Percentiles rank a stretch among this genome's conserved stretches.
These are phyloP conservation scores for Tribolium castaneum DNA, from an alignment of 1,140 invertebrate species.

Conservation along the genomic window DNA sequence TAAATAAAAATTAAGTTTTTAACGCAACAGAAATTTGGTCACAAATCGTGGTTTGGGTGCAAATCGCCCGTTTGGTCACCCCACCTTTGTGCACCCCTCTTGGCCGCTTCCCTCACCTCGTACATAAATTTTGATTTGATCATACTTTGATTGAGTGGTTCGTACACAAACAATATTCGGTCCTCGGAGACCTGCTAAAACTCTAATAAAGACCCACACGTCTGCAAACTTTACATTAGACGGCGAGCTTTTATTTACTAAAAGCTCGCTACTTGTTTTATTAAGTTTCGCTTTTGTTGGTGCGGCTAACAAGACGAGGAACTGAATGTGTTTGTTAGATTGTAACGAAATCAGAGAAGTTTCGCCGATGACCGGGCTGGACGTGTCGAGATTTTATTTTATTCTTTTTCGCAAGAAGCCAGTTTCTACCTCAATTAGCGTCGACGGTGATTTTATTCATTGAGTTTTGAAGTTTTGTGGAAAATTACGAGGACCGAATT, in stretches of 20 bases:
- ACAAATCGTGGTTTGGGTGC: neutral
- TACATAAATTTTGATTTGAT: neutral
- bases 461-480: neutral
- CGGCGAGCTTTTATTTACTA: neutral
- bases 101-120: neutral
- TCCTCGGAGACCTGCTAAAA: neutral
- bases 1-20: neutral
- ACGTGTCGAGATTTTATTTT: slow-evolving; percentile 19
- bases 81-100: neutral
- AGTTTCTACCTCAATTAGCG: slow-evolving; percentile 2
- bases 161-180: neutral
- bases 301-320: slow-evolving; percentile 2
- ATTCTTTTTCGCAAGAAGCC: neutral
- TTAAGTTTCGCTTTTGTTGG: slow-evolving; percentile 32
- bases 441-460: neutral
- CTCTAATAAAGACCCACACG: neutral
- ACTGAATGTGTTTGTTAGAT: slow-evolving; percentile 1
- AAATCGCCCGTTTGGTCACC: neutral
- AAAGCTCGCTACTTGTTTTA: slow-evolving; percentile 22
- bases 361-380: neutral
- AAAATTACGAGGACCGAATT: neutral
- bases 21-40: neutral
- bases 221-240: neutral
- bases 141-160: neutral
- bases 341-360: slow-evolving; percentile 32